A percentile compares a stretch with the other conserved stretches of the same genome.
Evolutionary conservation across 2,888 invertebrate genomes (phyloP).

Genomic region (Trissoscelio sp.): DNA sequence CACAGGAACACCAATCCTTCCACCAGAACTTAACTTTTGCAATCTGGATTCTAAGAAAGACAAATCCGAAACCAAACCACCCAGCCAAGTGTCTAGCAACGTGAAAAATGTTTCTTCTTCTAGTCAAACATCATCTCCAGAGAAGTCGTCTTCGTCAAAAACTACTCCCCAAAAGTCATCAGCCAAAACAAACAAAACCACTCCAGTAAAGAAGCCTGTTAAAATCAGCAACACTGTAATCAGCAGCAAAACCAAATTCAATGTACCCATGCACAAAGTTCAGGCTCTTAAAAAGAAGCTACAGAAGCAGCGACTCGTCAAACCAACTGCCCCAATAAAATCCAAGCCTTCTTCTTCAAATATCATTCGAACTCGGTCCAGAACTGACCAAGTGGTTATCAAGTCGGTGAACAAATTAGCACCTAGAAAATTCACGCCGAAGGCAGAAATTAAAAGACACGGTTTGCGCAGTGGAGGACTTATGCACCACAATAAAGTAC

Average conservation of each 20-base stretch:
- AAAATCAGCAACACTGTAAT: conserved; percentile 66
- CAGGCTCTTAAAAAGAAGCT: conserved; percentile 86
- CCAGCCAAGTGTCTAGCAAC: conserved; percentile 40
- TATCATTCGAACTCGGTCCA: conserved; percentile 84
- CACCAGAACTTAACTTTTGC: conserved; percentile 89
- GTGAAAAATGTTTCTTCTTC: conserved; percentile 40
- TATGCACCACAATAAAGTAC: conserved; percentile 58
- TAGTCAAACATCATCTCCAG: conserved; percentile 42
- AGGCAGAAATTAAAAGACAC: conserved; percentile 75
- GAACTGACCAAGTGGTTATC: conserved; percentile 79
- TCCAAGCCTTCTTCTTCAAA: conserved; percentile 78
- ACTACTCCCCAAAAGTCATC: conserved; percentile 71
- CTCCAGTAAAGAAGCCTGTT: conserved; percentile 74
- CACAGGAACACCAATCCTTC: conserved; percentile 88
- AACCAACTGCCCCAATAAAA: conserved; percentile 82
- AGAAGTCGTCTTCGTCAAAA: conserved; percentile 54
- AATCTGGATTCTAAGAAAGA: conserved; percentile 81
- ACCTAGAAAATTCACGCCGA: conserved; percentile 74
- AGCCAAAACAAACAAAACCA: conserved; percentile 80
- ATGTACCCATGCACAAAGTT: conserved; percentile 82
- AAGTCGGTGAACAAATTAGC: conserved; percentile 79
- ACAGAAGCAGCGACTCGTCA: conserved; percentile 86
- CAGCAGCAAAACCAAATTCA: conserved; percentile 77
- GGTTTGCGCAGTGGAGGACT: conserved; percentile 77
- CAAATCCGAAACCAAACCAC: conserved; percentile 73